Conservation (phyloP, 1,140 invertebrate species). For the Whitmania pigra region DNA sequence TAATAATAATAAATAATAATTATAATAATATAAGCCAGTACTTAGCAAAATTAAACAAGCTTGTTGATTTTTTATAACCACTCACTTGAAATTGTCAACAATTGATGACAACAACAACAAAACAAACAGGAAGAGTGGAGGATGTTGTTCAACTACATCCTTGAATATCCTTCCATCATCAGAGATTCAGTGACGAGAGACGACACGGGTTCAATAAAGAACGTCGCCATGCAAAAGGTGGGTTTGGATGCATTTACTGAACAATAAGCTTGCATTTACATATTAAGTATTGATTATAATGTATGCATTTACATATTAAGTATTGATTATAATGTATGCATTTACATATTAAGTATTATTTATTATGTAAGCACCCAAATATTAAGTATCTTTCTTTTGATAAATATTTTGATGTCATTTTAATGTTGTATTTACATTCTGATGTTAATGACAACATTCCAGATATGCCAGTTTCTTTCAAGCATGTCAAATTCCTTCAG, state of each 20-base stretch:
- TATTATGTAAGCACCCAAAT: too few species aligned
- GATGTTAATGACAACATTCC: neutral
- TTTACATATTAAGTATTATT: too few species aligned
- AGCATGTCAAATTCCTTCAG: neutral
- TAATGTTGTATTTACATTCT: neutral
- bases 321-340: too few species aligned
- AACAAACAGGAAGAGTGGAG: slow-evolving; percentile 5
- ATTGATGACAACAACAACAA: neutral
- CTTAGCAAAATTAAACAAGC: too few species aligned
- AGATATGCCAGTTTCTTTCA: neutral
- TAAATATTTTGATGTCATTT: too few species aligned
- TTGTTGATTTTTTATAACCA: too few species aligned
- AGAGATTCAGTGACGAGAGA: neutral
- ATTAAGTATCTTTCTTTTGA: too few species aligned
- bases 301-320: too few species aligned
- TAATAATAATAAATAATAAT: too few species aligned
- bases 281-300: too few species aligned
- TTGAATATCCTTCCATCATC: neutral
- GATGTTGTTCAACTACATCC: neutral
- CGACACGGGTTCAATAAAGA: neutral
- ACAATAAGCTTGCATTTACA: too few species aligned
- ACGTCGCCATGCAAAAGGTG: neutral
- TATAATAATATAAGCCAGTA: too few species aligned
- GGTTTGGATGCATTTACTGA: neutral
- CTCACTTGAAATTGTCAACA: neutral